These are phyloP conservation scores for Pseudanteris insignis DNA, from an alignment of 2,888 invertebrate species.

Conservation along the genomic window DNA sequence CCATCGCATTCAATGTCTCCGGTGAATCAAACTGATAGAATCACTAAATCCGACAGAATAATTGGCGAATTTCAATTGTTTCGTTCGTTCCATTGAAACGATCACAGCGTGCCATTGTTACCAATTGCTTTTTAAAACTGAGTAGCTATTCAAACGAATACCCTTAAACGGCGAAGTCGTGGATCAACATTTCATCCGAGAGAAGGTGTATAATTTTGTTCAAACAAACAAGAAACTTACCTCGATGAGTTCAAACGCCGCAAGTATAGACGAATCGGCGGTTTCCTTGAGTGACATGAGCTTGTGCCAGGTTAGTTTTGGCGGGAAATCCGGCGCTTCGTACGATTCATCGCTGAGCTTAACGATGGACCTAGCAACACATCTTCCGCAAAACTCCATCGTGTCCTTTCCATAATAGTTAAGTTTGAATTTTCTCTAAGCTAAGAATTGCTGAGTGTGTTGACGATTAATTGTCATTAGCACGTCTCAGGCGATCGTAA, in stretches of 20 bases:
- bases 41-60: too few relatives aligned
- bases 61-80: too few relatives aligned
- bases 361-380: constrained; percentile 63
- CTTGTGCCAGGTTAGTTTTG: constrained; percentile 66
- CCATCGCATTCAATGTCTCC: too few relatives aligned
- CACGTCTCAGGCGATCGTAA: too few relatives aligned
- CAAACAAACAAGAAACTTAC: too few relatives aligned
- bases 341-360: constrained; percentile 63
- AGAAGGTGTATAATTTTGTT: too few relatives aligned
- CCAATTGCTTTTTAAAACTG: not conserved
- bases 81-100: not conserved
- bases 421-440: constrained; percentile 14
- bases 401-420: constrained; percentile 46
- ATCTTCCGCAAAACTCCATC: constrained; percentile 67
- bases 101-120: not conserved
- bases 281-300: constrained; percentile 60
- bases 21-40: too few relatives aligned
- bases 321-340: constrained; percentile 60
- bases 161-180: not conserved
- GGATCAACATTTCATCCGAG: too few relatives aligned
- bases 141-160: not conserved
- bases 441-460: not conserved
- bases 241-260: constrained; percentile 68
- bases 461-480: too few relatives aligned
- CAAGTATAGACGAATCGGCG: constrained; percentile 65